These are phyloP conservation scores for Tipula confusa DNA, from an alignment of 2,888 invertebrate genomes.

Conservation along the genomic window DNA sequence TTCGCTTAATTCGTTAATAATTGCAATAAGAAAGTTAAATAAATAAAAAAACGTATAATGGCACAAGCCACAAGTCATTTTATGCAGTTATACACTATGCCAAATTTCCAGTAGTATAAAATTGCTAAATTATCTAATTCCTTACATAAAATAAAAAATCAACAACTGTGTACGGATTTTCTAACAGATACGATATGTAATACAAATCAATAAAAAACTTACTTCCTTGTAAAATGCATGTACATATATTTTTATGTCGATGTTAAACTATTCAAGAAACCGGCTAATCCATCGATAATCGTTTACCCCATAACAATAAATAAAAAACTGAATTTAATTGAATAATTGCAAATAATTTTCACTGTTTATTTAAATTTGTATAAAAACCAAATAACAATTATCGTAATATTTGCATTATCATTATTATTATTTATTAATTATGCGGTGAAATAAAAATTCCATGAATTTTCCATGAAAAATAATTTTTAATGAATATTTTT, in stretches of 20 bases:
- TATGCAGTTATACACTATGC: too few species aligned
- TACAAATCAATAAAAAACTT: neutral
- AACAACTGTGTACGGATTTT: too few species aligned
- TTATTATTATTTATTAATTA: neutral
- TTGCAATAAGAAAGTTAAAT: too few species aligned
- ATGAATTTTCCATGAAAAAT: neutral
- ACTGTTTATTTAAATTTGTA: neutral
- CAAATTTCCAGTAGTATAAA: too few species aligned
- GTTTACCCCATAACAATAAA: neutral
- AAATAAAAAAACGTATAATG: too few species aligned
- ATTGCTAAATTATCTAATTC: too few species aligned
- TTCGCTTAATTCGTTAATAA: too few species aligned
- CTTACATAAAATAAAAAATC: too few species aligned
- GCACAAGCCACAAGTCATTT: too few species aligned
- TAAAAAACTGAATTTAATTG: neutral
- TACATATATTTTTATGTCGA: neutral
- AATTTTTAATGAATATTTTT: neutral
- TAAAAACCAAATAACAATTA: neutral
- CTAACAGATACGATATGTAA: too few species aligned
- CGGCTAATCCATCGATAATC: neutral
- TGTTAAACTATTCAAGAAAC: neutral
- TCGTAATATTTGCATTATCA: neutral
- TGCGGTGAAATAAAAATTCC: neutral
- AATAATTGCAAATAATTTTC: neutral
- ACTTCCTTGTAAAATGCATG: neutral